phyloP scores from a whole-genome alignment of 2,888 invertebrate species.

The Drosophila mimica region DNA sequence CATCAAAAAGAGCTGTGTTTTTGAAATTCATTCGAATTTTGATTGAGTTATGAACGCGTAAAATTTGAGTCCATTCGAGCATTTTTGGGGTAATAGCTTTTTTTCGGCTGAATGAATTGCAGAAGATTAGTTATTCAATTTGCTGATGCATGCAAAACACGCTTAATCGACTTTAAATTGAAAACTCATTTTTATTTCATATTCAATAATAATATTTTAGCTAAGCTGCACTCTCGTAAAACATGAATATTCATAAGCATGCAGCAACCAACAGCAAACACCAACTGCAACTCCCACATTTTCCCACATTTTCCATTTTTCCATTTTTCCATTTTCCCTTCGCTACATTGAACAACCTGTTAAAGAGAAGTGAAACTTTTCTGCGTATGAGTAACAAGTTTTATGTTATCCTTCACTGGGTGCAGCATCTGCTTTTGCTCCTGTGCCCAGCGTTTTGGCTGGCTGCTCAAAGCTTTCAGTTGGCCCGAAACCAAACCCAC shows the following conservation, averaged over 20 bases:
- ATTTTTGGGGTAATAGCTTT: not conserved
- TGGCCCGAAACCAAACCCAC: not conserved
- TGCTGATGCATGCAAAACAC: not conserved
- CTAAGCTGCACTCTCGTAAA: slow-evolving; percentile 1
- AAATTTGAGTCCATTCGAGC: not conserved
- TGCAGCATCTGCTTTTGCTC: slow-evolving; percentile 9
- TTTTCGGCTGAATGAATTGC: not conserved
- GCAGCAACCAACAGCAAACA: not conserved
- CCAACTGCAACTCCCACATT: not conserved
- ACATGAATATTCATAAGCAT: slow-evolving; percentile 40
- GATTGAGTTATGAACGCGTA: not conserved
- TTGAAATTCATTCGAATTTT: not conserved
- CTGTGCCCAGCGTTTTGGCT: slow-evolving; percentile 24
- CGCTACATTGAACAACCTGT: slow-evolving; percentile 2
- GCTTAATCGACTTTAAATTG: not conserved
- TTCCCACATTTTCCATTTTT: not conserved
- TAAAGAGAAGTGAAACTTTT: slow-evolving; percentile 7
- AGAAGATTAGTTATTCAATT: not conserved
- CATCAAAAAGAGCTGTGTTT: not conserved
- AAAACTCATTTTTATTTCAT: not conserved
- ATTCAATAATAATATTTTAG: not conserved
- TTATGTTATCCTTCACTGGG: slow-evolving; percentile 10
- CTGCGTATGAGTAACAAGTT: slow-evolving; percentile 47
- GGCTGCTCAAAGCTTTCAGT: slow-evolving; percentile 53
- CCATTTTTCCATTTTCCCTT: too few relatives aligned